Conservation (phyloP, 2,113 vertebrate genomes). For the Siniperca knerii region DNA sequence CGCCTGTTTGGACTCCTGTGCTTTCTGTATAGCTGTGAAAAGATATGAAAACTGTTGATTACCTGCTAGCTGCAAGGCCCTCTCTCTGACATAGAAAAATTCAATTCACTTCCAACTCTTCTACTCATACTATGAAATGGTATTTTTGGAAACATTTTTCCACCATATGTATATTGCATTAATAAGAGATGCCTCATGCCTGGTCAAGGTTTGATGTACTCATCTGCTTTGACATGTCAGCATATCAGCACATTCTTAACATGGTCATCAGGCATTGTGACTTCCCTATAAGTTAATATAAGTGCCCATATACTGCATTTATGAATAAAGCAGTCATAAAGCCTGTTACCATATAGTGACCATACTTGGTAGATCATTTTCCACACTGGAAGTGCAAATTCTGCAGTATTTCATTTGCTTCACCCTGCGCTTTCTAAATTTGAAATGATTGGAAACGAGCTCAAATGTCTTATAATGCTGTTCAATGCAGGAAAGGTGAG, state of each 20-base stretch:
- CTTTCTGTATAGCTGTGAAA: slow-evolving; percentile 38
- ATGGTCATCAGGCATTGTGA: slow-evolving; percentile 28
- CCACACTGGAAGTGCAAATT: slow-evolving; percentile 6
- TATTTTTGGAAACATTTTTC: background rate
- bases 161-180: slow-evolving; percentile 12
- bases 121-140: background rate
- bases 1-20: slow-evolving; percentile 46
- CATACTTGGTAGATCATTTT: slow-evolving; percentile 10
- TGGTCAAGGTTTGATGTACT: slow-evolving; percentile 20
- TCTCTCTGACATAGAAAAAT: slow-evolving; percentile 20
- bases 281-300: background rate
- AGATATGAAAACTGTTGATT: slow-evolving; percentile 49
- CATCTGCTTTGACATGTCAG: slow-evolving; percentile 15
- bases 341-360: background rate
- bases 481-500: background rate
- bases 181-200: slow-evolving; percentile 22
- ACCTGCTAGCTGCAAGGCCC: slow-evolving; percentile 19
- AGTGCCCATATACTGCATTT: slow-evolving; percentile 23
- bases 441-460: slow-evolving; percentile 24
- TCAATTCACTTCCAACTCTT: slow-evolving; percentile 1
- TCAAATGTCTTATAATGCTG: slow-evolving; percentile 26
- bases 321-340: slow-evolving; percentile 20
- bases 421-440: slow-evolving; percentile 7
- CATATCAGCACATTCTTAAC: slow-evolving; percentile 44
- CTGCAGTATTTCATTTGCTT: slow-evolving; percentile 29